Evolutionary conservation across 2,113 vertebrate species (phyloP).

Genomic region (Takifugu flavidus): DNA sequence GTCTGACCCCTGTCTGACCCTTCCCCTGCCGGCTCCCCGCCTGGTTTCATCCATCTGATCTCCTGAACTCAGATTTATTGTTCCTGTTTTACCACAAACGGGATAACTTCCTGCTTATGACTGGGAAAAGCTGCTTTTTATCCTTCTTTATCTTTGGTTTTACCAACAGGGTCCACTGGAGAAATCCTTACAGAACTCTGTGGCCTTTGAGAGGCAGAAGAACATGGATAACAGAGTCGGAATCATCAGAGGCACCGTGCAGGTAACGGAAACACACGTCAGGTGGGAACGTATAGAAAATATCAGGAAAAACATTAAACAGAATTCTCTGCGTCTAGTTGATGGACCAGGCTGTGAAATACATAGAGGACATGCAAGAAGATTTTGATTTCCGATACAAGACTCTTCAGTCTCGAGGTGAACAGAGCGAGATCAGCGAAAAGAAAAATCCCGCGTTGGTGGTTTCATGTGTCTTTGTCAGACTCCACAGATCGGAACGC

Average conservation of each 20-base stretch:
- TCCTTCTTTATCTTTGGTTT: slow-evolving; percentile 1
- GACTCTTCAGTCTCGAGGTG: slow-evolving; percentile 91
- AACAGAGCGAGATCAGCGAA: background rate
- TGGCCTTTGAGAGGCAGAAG: slow-evolving; percentile 86
- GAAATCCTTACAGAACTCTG: slow-evolving; percentile 87
- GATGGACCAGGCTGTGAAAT: slow-evolving; percentile 94
- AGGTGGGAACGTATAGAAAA: background rate
- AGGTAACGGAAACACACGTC: slow-evolving; percentile 70
- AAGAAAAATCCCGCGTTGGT: background rate
- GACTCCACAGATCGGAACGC: slow-evolving; percentile 86
- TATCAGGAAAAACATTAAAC: background rate
- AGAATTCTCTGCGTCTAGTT: slow-evolving; percentile 66
- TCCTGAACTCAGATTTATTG: too few species aligned
- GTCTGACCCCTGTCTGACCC: too few species aligned
- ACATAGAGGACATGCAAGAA: slow-evolving; percentile 93
- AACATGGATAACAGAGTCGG: slow-evolving; percentile 87
- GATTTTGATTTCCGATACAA: slow-evolving; percentile 98
- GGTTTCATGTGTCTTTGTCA: slow-evolving; percentile 52
- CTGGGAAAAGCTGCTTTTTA: too few species aligned
- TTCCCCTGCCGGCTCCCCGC: too few species aligned
- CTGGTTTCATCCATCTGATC: too few species aligned
- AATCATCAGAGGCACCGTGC: slow-evolving; percentile 85
- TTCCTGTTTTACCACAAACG: too few species aligned
- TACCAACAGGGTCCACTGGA: slow-evolving; percentile 85
- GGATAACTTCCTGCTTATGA: too few species aligned